Percentiles rank a stretch among this genome's conserved stretches.
phyloP scores from a whole-genome alignment of 2,888 invertebrate species.

The Chymomyza procnemis region DNA sequence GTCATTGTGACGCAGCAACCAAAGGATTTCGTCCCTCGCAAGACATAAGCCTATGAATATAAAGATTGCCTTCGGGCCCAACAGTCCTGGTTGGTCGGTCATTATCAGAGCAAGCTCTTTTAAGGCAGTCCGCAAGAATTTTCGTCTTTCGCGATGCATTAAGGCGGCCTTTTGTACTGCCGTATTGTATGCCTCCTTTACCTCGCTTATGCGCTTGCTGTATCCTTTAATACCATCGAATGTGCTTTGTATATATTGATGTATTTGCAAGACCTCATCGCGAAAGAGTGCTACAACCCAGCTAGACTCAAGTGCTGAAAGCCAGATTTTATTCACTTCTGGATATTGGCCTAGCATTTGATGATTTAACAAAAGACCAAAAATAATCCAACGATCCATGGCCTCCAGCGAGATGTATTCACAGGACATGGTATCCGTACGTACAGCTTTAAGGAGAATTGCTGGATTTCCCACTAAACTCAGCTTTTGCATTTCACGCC shows the following conservation, averaged over 20 bases:
- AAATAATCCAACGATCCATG: slow-evolving; percentile 98
- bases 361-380: slow-evolving; percentile 95
- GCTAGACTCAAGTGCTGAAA: slow-evolving; percentile 92
- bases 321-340: slow-evolving; percentile 92
- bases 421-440: slow-evolving; percentile 97
- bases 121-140: slow-evolving; percentile 95
- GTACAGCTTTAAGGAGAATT: slow-evolving; percentile 95
- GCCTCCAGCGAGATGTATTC: slow-evolving; percentile 97
- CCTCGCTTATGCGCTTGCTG: slow-evolving; percentile 93
- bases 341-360: slow-evolving; percentile 89
- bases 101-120: slow-evolving; percentile 96
- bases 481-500: slow-evolving; percentile 94
- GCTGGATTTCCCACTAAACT: slow-evolving; percentile 96
- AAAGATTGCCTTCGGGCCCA: slow-evolving; percentile 97
- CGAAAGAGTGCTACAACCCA: slow-evolving; percentile 97
- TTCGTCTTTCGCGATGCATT: slow-evolving; percentile 95
- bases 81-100: slow-evolving; percentile 96
- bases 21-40: slow-evolving; percentile 97
- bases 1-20: slow-evolving; percentile 97
- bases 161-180: slow-evolving; percentile 94
- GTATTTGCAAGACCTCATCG: slow-evolving; percentile 97
- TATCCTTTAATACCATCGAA: slow-evolving; percentile 98
- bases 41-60: slow-evolving; percentile 97
- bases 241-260: slow-evolving; percentile 93
- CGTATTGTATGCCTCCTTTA: slow-evolving; percentile 95